Evolutionary conservation across 2,888 invertebrate species (phyloP).

Genomic region (Tipula lateralis): DNA sequence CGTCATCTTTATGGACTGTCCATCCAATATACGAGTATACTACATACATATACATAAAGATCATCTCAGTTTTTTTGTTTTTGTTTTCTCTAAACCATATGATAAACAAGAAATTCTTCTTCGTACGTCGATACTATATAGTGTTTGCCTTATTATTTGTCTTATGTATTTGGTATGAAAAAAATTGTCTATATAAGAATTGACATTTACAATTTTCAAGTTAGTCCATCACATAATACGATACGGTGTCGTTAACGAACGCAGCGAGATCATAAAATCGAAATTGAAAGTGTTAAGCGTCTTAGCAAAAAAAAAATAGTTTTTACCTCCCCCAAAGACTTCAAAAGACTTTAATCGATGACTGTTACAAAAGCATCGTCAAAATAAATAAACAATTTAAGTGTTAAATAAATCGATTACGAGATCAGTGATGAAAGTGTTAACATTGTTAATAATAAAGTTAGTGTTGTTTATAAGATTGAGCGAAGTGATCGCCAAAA

Average conservation of each 20-base stretch:
- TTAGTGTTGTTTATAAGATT: slow-evolving; percentile 37
- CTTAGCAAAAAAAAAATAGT: too few relatives aligned
- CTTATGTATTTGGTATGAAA: neutral
- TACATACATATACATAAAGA: neutral
- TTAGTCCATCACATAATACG: neutral
- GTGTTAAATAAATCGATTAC: slow-evolving; percentile 7
- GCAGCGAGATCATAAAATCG: neutral
- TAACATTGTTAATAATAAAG: slow-evolving; percentile 50
- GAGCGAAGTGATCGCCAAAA: slow-evolving; percentile 6
- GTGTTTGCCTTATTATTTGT: neutral
- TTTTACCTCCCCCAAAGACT: too few relatives aligned
- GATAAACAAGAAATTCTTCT: slow-evolving; percentile 19
- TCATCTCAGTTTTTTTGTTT: neutral
- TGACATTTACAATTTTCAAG: neutral
- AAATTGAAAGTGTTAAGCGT: neutral
- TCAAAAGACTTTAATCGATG: neutral
- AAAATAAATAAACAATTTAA: neutral
- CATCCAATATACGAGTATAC: too few relatives aligned
- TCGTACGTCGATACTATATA: neutral
- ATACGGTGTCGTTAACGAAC: neutral
- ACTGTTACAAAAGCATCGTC: too few relatives aligned
- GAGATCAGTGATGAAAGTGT: slow-evolving; percentile 53
- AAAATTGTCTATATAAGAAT: slow-evolving; percentile 15
- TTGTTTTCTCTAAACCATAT: neutral
- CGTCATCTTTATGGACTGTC: neutral